phyloP scores from a whole-genome alignment of 2,113 vertebrate species.

The Thunnus maccoyii region DNA sequence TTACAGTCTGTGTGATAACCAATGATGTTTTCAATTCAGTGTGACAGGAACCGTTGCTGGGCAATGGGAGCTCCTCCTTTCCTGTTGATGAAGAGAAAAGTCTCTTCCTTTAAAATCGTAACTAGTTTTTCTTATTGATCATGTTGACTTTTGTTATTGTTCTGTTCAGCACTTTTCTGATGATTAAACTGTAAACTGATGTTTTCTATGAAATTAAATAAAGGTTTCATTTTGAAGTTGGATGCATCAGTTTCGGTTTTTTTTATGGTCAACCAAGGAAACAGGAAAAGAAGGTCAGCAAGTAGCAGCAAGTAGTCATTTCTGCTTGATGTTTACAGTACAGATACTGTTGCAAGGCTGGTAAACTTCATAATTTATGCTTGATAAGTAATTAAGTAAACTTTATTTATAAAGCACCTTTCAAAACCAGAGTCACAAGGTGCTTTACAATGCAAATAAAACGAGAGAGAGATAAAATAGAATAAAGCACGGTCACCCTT shows the following conservation, averaged over 20 bases:
- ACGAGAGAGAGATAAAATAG: no score
- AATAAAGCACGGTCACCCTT: no score
- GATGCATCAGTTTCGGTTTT: not conserved
- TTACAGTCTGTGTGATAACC: not conserved
- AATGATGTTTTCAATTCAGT: not conserved
- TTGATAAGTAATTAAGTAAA: no score
- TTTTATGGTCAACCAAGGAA: not conserved
- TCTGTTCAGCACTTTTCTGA: slow-evolving; percentile 61
- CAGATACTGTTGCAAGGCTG: no score
- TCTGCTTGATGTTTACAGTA: no score
- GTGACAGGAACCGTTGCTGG: slow-evolving; percentile 66
- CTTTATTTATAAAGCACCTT: no score
- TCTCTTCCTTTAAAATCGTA: not conserved
- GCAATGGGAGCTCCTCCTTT: slow-evolving; percentile 55
- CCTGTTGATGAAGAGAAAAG: not conserved
- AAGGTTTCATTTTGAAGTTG: slow-evolving; percentile 60
- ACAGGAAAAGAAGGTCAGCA: not conserved
- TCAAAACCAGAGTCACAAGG: no score
- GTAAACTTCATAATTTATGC: no score
- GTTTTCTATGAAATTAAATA: slow-evolving; percentile 74
- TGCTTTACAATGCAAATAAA: no score
- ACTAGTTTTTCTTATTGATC: not conserved
- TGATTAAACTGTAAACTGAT: slow-evolving; percentile 62
- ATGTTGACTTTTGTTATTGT: not conserved
- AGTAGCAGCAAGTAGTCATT: no score